phyloP scores from a whole-genome alignment of 2,113 vertebrate genomes.

The Sminthopsis crassicaudata region DNA sequence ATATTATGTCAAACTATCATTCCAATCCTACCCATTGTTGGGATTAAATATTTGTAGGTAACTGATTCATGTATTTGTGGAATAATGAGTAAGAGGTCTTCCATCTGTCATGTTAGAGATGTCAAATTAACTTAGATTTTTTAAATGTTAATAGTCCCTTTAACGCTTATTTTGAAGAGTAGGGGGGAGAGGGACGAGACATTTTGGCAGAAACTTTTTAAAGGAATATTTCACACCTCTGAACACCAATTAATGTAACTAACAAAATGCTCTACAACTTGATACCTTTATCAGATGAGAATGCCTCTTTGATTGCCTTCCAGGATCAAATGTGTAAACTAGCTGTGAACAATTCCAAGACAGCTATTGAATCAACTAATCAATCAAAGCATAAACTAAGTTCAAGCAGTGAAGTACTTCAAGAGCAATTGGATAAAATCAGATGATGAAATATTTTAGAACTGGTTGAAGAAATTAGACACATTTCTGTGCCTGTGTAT shows the following conservation, averaged over 20 bases:
- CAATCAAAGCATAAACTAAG: background rate
- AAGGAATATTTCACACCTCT: background rate
- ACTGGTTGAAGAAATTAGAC: background rate
- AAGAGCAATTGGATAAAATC: background rate
- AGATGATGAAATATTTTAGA: background rate
- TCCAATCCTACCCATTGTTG: slow-evolving; percentile 7
- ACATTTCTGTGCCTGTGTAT: background rate
- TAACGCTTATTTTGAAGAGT: background rate
- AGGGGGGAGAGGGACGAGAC: background rate
- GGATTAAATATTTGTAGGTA: slow-evolving; percentile 36
- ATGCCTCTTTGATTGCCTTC: background rate
- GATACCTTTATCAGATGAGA: background rate
- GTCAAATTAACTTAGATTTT: background rate
- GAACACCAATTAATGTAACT: background rate
- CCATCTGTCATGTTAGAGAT: slow-evolving; percentile 8
- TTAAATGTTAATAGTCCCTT: background rate
- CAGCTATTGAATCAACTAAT: background rate
- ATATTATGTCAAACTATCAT: background rate
- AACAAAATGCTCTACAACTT: background rate
- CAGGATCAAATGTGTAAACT: background rate
- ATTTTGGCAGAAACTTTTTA: background rate
- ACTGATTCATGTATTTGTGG: background rate
- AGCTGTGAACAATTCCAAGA: background rate
- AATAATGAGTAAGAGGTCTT: slow-evolving; percentile 12
- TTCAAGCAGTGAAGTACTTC: background rate